phyloP scores from a whole-genome alignment of 2,113 vertebrate genomes.

The Indri indri region DNA sequence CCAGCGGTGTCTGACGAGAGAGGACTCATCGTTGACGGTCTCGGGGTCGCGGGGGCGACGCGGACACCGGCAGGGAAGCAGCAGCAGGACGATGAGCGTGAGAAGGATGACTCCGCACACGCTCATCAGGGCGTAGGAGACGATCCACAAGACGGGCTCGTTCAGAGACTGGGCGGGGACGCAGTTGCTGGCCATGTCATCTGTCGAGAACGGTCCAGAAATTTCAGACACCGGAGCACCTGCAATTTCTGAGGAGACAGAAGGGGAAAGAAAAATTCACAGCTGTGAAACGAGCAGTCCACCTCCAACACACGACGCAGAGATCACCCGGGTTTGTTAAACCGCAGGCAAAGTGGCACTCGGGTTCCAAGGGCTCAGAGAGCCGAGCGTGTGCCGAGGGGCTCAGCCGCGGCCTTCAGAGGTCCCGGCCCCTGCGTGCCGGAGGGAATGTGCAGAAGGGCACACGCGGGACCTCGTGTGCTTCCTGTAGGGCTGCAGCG shows the following conservation, averaged over 20 bases:
- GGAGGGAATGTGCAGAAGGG: background rate
- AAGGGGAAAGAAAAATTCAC: background rate
- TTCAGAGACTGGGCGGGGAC: slow-evolving; percentile 77
- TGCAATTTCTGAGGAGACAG: slow-evolving; percentile 83
- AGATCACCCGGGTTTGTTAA: rapidly evolving
- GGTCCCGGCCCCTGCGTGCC: rapidly evolving
- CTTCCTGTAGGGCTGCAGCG: rapidly evolving
- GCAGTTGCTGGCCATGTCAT: slow-evolving; percentile 90
- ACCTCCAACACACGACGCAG: rapidly evolving
- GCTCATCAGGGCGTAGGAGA: slow-evolving; percentile 93
- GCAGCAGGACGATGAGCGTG: slow-evolving; percentile 87
- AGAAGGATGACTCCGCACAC: slow-evolving; percentile 91
- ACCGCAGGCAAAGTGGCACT: rapidly evolving
- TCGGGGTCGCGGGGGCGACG: slow-evolving; percentile 77
- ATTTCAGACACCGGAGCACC: slow-evolving; percentile 90
- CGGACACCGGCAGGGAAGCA: slow-evolving; percentile 84
- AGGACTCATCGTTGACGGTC: slow-evolving; percentile 95
- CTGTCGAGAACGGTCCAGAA: slow-evolving; percentile 92
- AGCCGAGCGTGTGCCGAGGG: rapidly evolving
- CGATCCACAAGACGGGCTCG: slow-evolving; percentile 92
- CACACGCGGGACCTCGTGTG: rapidly evolving
- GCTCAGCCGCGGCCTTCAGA: rapidly evolving
- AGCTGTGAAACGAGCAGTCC: background rate
- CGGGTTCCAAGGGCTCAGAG: rapidly evolving
- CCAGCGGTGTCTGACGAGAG: slow-evolving; percentile 95